Conservation (phyloP, 2,888 invertebrate genomes). For the Aplocera efformata region DNA sequence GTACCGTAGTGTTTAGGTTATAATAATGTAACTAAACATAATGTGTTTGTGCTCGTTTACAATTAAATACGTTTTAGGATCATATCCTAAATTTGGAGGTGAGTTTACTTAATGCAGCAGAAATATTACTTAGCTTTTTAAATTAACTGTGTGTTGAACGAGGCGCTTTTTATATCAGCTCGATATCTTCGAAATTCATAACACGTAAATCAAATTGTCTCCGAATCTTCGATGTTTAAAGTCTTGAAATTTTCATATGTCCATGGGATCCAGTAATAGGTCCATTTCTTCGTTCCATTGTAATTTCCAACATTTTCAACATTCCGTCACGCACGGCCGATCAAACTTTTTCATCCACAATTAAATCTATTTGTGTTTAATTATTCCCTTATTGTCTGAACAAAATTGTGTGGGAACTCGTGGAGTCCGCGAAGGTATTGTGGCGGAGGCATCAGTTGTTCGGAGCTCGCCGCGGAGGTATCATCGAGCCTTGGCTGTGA, state of each 20-base stretch:
- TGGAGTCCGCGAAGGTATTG: not conserved
- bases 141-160: too few relatives aligned
- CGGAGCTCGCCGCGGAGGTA: conserved; percentile 10
- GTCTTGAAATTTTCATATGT: conserved; percentile 3
- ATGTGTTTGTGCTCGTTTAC: too few relatives aligned
- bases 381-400: conserved; percentile 36
- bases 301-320: not conserved
- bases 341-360: conserved; percentile 30
- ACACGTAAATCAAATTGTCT: too few relatives aligned
- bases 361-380: conserved; percentile 39
- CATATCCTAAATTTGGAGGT: too few relatives aligned
- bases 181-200: too few relatives aligned
- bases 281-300: conserved; percentile 8
- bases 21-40: too few relatives aligned
- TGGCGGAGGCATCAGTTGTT: conserved; percentile 16
- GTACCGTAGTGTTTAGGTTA: too few relatives aligned
- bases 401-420: conserved; percentile 36
- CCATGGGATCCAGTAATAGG: conserved; percentile 6
- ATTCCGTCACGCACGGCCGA: conserved; percentile 30
- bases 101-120: too few relatives aligned
- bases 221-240: too few relatives aligned
- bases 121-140: too few relatives aligned
- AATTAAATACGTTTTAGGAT: too few relatives aligned
- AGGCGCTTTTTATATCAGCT: too few relatives aligned
- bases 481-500: conserved; percentile 5